phyloP scores from a whole-genome alignment of 2,797 vertebrate genomes.

The Mycteria americana region DNA sequence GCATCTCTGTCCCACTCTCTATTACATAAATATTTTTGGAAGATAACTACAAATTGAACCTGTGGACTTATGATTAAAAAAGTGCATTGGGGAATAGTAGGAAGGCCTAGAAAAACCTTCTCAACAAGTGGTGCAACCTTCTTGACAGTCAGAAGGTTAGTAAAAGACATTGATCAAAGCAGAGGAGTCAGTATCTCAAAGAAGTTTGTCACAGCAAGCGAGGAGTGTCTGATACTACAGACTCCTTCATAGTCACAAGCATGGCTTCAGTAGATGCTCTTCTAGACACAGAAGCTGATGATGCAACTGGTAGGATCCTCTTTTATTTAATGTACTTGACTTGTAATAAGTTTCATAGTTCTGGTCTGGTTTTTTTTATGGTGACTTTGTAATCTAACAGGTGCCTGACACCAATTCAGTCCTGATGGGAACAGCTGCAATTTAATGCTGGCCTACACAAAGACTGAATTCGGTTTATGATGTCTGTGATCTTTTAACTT shows the following conservation, averaged over 20 bases:
- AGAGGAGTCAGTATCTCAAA: conserved; percentile 60
- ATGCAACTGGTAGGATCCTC: conserved; percentile 69
- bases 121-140: conserved; percentile 55
- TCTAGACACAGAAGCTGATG: conserved; percentile 70
- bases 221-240: conserved; percentile 64
- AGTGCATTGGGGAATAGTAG: conserved; percentile 49
- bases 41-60: conserved; percentile 52
- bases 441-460: not conserved
- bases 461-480: conserved; percentile 49
- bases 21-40: conserved; percentile 24
- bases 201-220: conserved; percentile 63
- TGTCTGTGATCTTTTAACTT: conserved; percentile 41
- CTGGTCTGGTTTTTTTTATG: conserved; percentile 20
- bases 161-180: conserved; percentile 58
- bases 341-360: conserved; percentile 57
- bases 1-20: not conserved
- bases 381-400: conserved; percentile 25
- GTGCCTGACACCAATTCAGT: conserved; percentile 38
- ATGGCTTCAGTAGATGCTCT: conserved; percentile 72
- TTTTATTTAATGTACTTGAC: conserved; percentile 68
- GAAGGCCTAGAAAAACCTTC: conserved; percentile 50
- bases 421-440: not conserved
- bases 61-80: conserved; percentile 18
- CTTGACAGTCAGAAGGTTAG: conserved; percentile 58
- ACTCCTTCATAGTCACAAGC: conserved; percentile 68